phyloP scores from a whole-genome alignment of 2,113 vertebrate genomes.

The Vidua macroura region DNA sequence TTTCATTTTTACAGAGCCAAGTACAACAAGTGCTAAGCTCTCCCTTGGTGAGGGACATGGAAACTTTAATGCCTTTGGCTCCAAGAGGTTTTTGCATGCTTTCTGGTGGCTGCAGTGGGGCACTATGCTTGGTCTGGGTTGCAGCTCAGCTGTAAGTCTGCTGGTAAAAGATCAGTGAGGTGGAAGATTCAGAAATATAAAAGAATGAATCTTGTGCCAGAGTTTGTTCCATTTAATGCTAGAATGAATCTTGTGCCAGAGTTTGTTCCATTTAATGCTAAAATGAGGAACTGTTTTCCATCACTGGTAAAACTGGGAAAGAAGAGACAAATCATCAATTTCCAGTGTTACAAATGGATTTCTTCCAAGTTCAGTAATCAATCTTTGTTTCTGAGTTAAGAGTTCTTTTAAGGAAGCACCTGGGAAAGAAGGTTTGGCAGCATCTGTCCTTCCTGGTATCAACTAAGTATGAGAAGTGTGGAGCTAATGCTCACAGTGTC shows the following conservation, averaged over 20 bases:
- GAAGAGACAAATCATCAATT: neutral
- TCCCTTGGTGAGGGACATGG: rapidly evolving
- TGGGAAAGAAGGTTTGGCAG: neutral
- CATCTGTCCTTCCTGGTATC: neutral
- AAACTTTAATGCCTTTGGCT: neutral
- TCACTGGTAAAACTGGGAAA: neutral
- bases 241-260: neutral
- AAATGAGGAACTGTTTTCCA: neutral
- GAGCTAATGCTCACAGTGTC: neutral
- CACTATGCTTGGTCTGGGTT: neutral
- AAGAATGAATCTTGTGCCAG: neutral
- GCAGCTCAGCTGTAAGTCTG: neutral
- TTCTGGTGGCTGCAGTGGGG: neutral
- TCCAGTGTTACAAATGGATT: neutral
- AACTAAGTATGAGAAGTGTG: neutral
- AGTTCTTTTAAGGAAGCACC: neutral
- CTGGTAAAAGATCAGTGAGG: neutral
- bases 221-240: neutral
- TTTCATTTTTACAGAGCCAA: neutral
- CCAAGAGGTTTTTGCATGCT: neutral
- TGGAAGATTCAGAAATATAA: neutral
- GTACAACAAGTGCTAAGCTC: neutral
- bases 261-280: neutral
- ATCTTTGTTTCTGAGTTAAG: neutral
- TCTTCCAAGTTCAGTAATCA: neutral